Percentiles rank a stretch among this genome's conserved stretches.
Conservation (phyloP, 2,888 invertebrate species). For the Eucera pruinosa region DNA sequence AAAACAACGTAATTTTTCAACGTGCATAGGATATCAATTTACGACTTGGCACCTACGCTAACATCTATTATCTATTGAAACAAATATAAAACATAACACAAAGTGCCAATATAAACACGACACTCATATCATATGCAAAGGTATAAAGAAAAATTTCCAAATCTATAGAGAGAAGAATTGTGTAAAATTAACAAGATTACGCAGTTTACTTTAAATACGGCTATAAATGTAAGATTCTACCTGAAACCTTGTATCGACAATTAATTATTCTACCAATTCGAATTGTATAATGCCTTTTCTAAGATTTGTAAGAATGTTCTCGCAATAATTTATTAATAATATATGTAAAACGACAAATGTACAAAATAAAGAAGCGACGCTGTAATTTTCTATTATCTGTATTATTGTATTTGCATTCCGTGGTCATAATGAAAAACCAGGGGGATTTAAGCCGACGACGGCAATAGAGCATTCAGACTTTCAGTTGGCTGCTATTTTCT, state of each 20-base stretch:
- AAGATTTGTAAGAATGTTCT: constrained; percentile 36
- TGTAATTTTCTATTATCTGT: constrained; percentile 62
- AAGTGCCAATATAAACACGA: too few relatives aligned
- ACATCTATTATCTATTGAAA: constrained; percentile 8
- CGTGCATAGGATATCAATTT: background rate
- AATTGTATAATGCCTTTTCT: constrained; percentile 28
- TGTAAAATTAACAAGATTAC: constrained; percentile 1
- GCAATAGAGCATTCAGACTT: background rate
- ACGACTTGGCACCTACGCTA: background rate
- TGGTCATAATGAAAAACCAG: background rate
- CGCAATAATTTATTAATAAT: constrained; percentile 22
- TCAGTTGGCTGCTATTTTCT: background rate
- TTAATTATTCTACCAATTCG: constrained; percentile 6
- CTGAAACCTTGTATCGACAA: background rate
- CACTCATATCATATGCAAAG: background rate
- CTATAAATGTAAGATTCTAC: constrained; percentile 1
- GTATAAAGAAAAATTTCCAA: background rate
- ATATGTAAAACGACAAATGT: constrained; percentile 45
- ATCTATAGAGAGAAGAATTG: too few relatives aligned
- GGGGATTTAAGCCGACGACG: background rate
- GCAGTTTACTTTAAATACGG: background rate
- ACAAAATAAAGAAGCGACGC: constrained; percentile 56
- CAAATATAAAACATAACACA: constrained; percentile 4
- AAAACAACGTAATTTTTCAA: background rate
- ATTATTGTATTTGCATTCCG: background rate